Evolutionary conservation across 2,888 invertebrate genomes (phyloP), one percentile per base, ranked within the genome.

Genomic region (Hoplodrina blanda): DNA sequence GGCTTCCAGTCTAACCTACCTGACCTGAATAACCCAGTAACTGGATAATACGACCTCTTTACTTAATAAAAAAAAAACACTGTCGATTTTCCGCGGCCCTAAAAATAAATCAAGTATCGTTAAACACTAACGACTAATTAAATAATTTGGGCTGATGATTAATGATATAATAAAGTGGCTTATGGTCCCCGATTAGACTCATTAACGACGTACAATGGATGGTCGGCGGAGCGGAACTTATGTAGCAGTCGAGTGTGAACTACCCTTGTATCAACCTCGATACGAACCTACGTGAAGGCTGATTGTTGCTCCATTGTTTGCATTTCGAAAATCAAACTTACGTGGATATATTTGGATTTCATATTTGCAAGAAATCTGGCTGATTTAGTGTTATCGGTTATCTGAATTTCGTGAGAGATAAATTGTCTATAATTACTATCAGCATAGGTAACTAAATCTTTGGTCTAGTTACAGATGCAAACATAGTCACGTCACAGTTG

Each of bases 221-320:
- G 89, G 73, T 79, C 93, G 91, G 86, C 87, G 88, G 87, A 93
- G 92, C 85, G 94, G 91, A 92, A 94, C 84, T 87, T 87, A 93
- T 91, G 86, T 89, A 86, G 85, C 93, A 91, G 88, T 92, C 93
- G 91, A 92, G 90, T 92, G 94, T 94, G 88, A 93, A 93, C 90
- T 86, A 89, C 87, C 88, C 89, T 88, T 88, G 85, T 86, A 83
- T 85, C 85, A 85, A 73, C 82, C 78, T 73, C 75, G 75, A 84
- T 89, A 88, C 83, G 80, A 80, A 85, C 59, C 75, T 87, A 87
- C 69, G 73, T 79, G 79, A 71, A 60, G 37, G 67, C 55, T 81
- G 79, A 84, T 83, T 77, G 75, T 80, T 82, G 80, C 71, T 75
- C 56, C 73, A 73, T 69, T 78, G 76, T 73, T 76, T 72, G 66